These are phyloP conservation scores for Imbricaverruca yamaguchii DNA, from an alignment of 2,888 invertebrate species.

Conservation along the genomic window DNA sequence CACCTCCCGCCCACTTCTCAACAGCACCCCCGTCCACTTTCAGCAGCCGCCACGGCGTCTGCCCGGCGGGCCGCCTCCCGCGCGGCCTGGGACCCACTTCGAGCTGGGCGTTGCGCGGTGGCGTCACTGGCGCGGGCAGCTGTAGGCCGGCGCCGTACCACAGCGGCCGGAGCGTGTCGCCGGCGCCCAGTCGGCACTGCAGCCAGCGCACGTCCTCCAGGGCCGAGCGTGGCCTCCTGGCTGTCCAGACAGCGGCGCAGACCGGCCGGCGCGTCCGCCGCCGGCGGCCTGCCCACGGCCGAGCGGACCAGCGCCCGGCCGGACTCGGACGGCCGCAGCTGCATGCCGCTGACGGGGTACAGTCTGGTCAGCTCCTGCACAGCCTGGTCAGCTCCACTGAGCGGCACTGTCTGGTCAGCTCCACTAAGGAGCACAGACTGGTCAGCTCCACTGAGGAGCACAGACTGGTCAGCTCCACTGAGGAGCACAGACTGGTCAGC, in stretches of 20 bases:
- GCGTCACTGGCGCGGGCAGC: background rate
- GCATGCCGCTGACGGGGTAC: background rate
- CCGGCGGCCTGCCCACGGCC: background rate
- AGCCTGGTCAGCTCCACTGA: too few species aligned
- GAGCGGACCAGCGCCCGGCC: background rate
- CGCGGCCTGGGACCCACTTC: background rate
- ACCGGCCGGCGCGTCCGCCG: background rate
- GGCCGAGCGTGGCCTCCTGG: background rate
- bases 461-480: too few species aligned
- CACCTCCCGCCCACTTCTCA: background rate
- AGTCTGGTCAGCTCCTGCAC: too few species aligned
- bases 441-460: too few species aligned
- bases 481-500: too few species aligned
- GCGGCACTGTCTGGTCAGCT: too few species aligned
- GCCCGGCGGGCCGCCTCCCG: background rate
- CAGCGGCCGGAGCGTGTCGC: background rate
- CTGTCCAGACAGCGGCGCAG: background rate
- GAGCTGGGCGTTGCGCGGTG: background rate
- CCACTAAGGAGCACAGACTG: too few species aligned
- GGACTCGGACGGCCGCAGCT: background rate
- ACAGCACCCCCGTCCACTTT: background rate
- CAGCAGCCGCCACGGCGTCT: background rate
- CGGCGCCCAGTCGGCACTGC: background rate
- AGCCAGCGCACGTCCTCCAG: slow-evolving; percentile 7
- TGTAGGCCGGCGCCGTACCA: background rate